phyloP scores from a whole-genome alignment of 1,140 invertebrate genomes.

The Zaprionus ornatus region DNA sequence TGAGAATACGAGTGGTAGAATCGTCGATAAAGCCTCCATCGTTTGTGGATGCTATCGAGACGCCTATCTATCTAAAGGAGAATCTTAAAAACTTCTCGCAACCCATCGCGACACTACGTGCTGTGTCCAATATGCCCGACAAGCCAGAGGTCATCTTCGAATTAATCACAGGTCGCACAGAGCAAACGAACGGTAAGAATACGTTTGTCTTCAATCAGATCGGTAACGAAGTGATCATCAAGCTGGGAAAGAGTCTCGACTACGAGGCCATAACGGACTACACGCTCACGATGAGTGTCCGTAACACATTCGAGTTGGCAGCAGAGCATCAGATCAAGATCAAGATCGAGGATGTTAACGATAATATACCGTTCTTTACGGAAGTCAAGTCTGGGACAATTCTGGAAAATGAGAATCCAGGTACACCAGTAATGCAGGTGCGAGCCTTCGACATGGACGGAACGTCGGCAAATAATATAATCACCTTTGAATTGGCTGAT shows the following conservation, averaged over 20 bases:
- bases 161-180: constrained; percentile 91
- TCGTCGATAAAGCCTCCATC: constrained; percentile 94
- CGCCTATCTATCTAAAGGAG: constrained; percentile 89
- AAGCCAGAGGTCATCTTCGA: constrained; percentile 90
- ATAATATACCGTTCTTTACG: constrained; percentile 93
- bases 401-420: constrained; percentile 91
- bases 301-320: constrained; percentile 92
- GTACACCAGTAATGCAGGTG: constrained; percentile 93
- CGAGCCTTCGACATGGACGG: constrained; percentile 94
- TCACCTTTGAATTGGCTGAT: constrained; percentile 90
- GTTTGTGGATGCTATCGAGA: constrained; percentile 86
- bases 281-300: constrained; percentile 91
- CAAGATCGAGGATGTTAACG: constrained; percentile 92
- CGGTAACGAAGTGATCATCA: constrained; percentile 89
- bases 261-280: constrained; percentile 93
- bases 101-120: constrained; percentile 88
- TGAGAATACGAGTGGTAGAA: constrained; percentile 93
- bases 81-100: constrained; percentile 88
- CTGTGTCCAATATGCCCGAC: constrained; percentile 90
- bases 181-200: constrained; percentile 92
- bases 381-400: constrained; percentile 91
- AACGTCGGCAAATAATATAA: constrained; percentile 91
- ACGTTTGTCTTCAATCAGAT: constrained; percentile 90
- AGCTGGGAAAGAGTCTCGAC: constrained; percentile 89
- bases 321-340: constrained; percentile 91